phyloP scores from a whole-genome alignment of 1,140 invertebrate genomes.

The Hyphantria cunea region DNA sequence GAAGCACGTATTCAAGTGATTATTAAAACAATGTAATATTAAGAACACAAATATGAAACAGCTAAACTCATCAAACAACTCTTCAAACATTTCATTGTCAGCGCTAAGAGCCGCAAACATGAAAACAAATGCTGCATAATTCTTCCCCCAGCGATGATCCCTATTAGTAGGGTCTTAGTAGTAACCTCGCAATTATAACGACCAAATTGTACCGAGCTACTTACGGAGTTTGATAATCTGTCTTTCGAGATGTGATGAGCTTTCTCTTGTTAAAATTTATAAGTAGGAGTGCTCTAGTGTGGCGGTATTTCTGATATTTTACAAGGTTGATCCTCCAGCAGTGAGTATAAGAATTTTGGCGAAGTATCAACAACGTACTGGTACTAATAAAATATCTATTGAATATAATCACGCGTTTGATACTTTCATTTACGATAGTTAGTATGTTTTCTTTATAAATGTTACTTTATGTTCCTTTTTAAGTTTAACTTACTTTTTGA shows the following conservation, averaged over 20 bases:
- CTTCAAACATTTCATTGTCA: constrained; percentile 15
- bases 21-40: too few species aligned
- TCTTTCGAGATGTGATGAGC: constrained; percentile 42
- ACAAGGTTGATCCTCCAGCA: background rate
- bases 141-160: constrained; percentile 71
- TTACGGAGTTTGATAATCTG: constrained; percentile 73
- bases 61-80: background rate
- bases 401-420: too few species aligned
- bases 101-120: constrained; percentile 53
- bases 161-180: constrained; percentile 75
- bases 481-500: too few species aligned
- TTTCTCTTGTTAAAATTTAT: constrained; percentile 34
- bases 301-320: background rate
- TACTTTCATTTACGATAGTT: too few species aligned
- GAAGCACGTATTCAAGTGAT: too few species aligned
- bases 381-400: too few species aligned
- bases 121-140: constrained; percentile 71
- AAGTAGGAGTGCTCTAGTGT: constrained; percentile 8
- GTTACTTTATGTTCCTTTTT: too few species aligned
- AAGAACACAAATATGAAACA: background rate
- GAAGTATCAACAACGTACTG: too few species aligned
- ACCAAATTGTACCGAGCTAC: constrained; percentile 64
- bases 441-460: too few species aligned
- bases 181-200: constrained; percentile 76
- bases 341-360: background rate